A percentile compares a stretch with the other conserved stretches of the same genome.
Evolutionary conservation across 2,113 vertebrate genomes (phyloP).

Genomic region (Boulengeromyrus knoepffleri): DNA sequence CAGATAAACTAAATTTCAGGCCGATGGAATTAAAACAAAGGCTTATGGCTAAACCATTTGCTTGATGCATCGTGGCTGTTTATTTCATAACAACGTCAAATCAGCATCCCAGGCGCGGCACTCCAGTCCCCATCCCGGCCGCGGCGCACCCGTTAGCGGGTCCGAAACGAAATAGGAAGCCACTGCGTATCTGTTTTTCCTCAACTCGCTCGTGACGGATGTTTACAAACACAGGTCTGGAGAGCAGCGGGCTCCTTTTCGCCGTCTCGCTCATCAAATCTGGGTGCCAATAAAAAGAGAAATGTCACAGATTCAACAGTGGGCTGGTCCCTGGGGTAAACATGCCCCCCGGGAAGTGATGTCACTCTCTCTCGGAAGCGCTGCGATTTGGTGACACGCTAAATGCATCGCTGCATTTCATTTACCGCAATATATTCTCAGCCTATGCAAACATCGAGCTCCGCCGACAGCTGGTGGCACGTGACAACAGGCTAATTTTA

Average conservation of each 20-base stretch:
- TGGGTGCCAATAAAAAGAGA: constrained; percentile 18
- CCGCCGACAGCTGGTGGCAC: background rate
- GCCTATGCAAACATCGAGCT: background rate
- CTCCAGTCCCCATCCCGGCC: background rate
- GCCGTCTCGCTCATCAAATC: background rate
- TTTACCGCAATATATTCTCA: background rate
- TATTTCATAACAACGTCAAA: constrained; percentile 11
- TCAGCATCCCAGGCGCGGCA: background rate
- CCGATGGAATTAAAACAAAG: constrained; percentile 9
- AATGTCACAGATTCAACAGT: background rate
- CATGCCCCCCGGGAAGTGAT: background rate
- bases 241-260: background rate
- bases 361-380: background rate
- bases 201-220: constrained; percentile 12
- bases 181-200: constrained; percentile 15
- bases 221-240: constrained; percentile 22
- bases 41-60: constrained; percentile 12
- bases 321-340: background rate
- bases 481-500: background rate
- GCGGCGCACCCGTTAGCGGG: too few relatives aligned
- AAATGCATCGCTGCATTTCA: background rate
- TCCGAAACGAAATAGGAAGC: background rate
- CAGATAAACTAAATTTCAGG: background rate
- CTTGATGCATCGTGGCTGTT: constrained; percentile 8
- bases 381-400: background rate